Percentiles rank a stretch among this genome's conserved stretches.
These are phyloP conservation scores for Tupaia chinensis DNA, from an alignment of 2,113 vertebrate genomes.

Conservation along the genomic window DNA sequence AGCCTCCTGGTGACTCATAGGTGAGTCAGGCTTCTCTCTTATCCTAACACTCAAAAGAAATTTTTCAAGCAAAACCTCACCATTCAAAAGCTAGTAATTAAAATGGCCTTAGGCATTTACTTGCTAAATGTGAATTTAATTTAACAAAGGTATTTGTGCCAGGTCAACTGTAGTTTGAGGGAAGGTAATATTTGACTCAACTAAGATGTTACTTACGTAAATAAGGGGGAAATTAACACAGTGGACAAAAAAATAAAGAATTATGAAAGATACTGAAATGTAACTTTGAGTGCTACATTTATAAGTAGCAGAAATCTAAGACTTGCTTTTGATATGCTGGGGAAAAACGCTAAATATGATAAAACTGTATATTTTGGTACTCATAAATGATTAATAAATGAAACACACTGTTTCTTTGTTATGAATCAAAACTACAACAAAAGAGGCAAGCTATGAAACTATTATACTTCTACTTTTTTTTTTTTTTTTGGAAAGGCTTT, in stretches of 20 bases:
- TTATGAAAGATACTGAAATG: conserved; percentile 3
- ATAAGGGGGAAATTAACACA: not conserved
- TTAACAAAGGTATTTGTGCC: conserved; percentile 22
- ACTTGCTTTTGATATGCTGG: not conserved
- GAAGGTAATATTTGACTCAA: conserved; percentile 19
- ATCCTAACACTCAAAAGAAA: not conserved
- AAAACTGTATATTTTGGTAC: not conserved
- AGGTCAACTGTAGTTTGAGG: not conserved
- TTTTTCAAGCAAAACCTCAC: not conserved
- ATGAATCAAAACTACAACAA: conserved; percentile 37
- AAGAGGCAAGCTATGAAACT: not conserved
- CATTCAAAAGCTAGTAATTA: not conserved
- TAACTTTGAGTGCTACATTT: conserved; percentile 3
- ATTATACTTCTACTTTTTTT: not conserved
- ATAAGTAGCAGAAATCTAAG: conserved; percentile 61
- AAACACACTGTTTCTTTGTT: not conserved
- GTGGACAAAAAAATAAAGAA: not conserved
- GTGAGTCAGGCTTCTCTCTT: not conserved
- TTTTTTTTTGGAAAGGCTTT: not conserved
- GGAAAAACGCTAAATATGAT: not conserved
- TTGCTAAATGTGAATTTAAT: conserved; percentile 10
- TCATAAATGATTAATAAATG: conserved; percentile 25
- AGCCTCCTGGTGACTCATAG: not conserved
- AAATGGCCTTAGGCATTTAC: not conserved
- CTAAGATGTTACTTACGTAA: conserved; percentile 32